Base-by-base conservation (phyloP, 1,140 invertebrate species). In the Macrobrachium nipponense region DNA sequence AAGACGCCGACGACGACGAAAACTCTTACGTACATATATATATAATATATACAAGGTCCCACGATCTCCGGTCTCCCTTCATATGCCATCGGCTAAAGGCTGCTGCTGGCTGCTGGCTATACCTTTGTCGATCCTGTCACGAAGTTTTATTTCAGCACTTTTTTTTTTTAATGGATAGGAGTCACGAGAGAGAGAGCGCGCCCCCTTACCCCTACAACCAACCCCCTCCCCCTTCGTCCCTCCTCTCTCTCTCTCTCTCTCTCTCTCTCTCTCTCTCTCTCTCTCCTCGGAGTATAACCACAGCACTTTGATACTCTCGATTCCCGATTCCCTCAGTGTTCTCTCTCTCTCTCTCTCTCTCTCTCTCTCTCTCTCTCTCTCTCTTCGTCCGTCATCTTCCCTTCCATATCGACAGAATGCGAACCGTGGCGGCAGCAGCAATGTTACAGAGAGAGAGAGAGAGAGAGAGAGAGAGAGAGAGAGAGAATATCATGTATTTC, bases 111-210 rank as follows among this genome's bases (percentile, higher is more conserved):
- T 82, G 15, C 20, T 51, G 11, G 44, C 44, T 85, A 10, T 64
- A 68, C 82, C 82, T 84, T 76, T 85, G 83, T 85, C 79, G 83
- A 79, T 85, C 83, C 79, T 80, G 83, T 85, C 83, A 20, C 23
- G n/a, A 72, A 66, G 75, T 79, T 79, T 72, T 72, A 85, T 85
- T 78, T 62, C 66, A 27, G 58, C 51, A 58, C 66, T 59, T 79
- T 85, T 79, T 85, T 58, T 59, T 79, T 85, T 79, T 85, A 66
- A 78, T 18, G 44, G 66, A 79, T 80, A 85, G 68, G 27, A 27
- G 66, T 58, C 5, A 27, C 59, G 60, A 66, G 76, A 60, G 23
- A n/a, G n/a, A n/a, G n/a, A n/a, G n/a, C n/a, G n/a, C n/a, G n/a
- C n/a, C n/a, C n/a, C n/a, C n/a, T n/a, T n/a, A n/a, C n/a, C n/a